Percentiles rank a stretch among this genome's conserved stretches.
Evolutionary conservation across 2,888 invertebrate species (phyloP).

Genomic region (Ptilodon capucinus): DNA sequence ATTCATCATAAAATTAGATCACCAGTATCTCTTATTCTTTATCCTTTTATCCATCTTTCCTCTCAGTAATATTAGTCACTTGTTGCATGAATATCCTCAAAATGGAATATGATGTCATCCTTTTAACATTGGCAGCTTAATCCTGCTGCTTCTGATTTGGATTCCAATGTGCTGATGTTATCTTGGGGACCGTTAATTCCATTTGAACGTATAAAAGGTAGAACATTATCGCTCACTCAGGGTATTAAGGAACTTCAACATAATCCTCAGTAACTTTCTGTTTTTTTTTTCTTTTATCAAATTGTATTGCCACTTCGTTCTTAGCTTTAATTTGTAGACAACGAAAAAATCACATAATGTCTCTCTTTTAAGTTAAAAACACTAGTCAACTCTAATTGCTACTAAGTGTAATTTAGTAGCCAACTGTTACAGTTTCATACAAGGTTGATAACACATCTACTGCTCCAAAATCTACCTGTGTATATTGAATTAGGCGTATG

Average conservation of each 20-base stretch:
- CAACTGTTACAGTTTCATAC: conserved; percentile 7
- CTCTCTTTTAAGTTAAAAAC: neutral
- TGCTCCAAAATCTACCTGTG: conserved; percentile 25
- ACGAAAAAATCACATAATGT: neutral
- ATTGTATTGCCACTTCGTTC: no score
- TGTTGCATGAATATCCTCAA: conserved; percentile 3
- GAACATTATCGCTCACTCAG: no score
- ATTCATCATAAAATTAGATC: neutral
- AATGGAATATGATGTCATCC: conserved; percentile 8
- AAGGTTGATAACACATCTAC: conserved; percentile 14
- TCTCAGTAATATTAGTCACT: conserved; percentile 7
- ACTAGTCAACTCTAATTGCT: neutral
- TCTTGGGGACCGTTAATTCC: neutral
- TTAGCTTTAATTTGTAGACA: neutral
- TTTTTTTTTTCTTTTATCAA: no score
- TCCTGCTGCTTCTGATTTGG: neutral
- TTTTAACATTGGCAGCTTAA: neutral
- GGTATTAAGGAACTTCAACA: no score
- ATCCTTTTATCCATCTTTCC: neutral
- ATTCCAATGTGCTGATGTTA: neutral
- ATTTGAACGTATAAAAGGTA: no score
- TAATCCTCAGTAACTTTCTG: no score
- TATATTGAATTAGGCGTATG: conserved; percentile 15
- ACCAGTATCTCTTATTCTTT: neutral
- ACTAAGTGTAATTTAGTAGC: neutral